Conservation (phyloP, 2,113 vertebrate genomes). For the Terrapene triunguis region DNA sequence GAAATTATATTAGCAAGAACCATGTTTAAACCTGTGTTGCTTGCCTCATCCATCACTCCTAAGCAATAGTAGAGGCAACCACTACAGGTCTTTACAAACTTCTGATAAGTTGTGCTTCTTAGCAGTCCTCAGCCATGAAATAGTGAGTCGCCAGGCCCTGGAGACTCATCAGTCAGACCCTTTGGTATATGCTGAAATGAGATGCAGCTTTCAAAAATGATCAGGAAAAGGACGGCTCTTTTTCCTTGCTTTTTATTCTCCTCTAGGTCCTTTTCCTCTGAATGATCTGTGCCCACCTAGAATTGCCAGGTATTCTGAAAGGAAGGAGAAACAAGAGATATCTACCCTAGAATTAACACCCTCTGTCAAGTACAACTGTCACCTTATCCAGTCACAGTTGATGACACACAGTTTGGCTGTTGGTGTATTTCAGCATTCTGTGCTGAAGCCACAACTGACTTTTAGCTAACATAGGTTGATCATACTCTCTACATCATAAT, state of each 20-base stretch:
- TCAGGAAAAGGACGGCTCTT: neutral
- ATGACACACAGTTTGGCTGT: neutral
- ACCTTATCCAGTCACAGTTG: neutral
- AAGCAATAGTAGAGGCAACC: neutral
- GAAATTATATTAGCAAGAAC: neutral
- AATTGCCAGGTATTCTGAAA: neutral
- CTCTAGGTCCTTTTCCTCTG: neutral
- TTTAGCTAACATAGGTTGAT: neutral
- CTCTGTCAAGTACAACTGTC: conserved; percentile 37
- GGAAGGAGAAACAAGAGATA: neutral
- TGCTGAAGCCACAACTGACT: neutral
- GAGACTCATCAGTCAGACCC: neutral
- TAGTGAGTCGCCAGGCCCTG: neutral
- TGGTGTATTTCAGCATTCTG: neutral
- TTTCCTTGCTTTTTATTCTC: neutral
- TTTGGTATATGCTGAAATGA: neutral
- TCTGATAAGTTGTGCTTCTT: neutral
- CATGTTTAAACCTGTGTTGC: neutral
- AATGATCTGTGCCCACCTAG: neutral
- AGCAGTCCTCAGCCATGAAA: neutral
- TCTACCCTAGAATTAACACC: conserved; percentile 1
- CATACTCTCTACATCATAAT: neutral
- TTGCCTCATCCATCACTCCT: neutral
- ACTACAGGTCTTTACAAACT: neutral
- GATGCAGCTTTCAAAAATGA: neutral